Evolutionary conservation across 2,888 invertebrate genomes (phyloP).

Genomic region (Schizotus pectinicornis): DNA sequence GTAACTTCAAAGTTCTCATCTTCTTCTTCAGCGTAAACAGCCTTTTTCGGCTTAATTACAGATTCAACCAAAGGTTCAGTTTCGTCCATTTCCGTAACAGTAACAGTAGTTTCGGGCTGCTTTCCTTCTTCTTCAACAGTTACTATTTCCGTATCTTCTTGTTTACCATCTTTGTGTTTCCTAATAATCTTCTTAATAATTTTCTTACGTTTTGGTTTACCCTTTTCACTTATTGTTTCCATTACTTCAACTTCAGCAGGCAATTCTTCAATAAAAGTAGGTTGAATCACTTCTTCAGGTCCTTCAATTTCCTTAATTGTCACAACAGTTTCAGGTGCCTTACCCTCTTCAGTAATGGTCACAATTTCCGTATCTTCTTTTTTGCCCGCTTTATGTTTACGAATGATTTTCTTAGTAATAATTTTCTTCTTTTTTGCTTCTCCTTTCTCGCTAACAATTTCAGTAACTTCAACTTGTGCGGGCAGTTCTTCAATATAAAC

Average conservation of each 20-base stretch:
- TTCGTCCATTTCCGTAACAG: conserved; percentile 31
- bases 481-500: conserved; percentile 38
- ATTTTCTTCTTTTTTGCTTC: conserved; percentile 43
- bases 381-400: conserved; percentile 48
- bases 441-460: conserved; percentile 38
- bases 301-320: conserved; percentile 57
- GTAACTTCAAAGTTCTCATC: conserved; percentile 38
- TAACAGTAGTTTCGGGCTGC: conserved; percentile 49
- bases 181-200: conserved; percentile 50
- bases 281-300: conserved; percentile 57
- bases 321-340: conserved; percentile 47
- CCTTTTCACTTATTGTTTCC: conserved; percentile 37
- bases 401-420: conserved; percentile 48
- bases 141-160: conserved; percentile 59
- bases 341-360: conserved; percentile 60
- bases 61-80: conserved; percentile 1
- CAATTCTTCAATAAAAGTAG: conserved; percentile 47
- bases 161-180: conserved; percentile 53
- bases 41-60: conserved; percentile 32
- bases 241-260: conserved; percentile 40
- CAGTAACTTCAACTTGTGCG: conserved; percentile 42
- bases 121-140: conserved; percentile 50
- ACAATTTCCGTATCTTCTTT: conserved; percentile 55
- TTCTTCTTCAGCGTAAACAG: conserved; percentile 16
- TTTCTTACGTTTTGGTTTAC: conserved; percentile 39